phyloP scores from a whole-genome alignment of 2,797 vertebrate species.

The Eulemur rubriventer region DNA sequence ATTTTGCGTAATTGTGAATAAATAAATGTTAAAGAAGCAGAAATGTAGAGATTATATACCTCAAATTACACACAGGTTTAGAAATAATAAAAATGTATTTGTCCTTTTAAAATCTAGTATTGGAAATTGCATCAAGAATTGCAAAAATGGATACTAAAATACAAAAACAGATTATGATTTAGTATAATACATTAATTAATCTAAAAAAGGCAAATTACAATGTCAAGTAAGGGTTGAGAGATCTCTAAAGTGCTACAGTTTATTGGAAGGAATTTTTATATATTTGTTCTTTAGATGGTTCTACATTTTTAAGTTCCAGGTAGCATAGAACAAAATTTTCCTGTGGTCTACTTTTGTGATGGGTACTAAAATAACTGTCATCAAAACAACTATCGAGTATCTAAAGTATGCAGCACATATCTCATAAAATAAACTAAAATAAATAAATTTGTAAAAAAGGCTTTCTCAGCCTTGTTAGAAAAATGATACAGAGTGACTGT shows the following conservation, averaged over 20 bases:
- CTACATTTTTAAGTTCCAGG: neutral
- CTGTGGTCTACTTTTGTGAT: neutral
- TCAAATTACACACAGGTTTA: neutral
- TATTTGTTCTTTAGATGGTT: neutral
- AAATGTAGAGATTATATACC: neutral
- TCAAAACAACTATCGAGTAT: neutral
- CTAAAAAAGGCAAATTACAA: slow-evolving; percentile 31
- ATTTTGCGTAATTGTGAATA: slow-evolving; percentile 51
- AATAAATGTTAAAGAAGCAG: slow-evolving; percentile 15
- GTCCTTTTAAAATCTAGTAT: neutral
- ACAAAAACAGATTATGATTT: neutral
- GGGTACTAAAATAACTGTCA: neutral
- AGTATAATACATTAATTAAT: slow-evolving; percentile 8
- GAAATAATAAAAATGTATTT: slow-evolving; percentile 45
- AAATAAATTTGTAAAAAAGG: slow-evolving; percentile 11
- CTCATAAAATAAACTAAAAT: slow-evolving; percentile 38
- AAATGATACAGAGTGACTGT: slow-evolving; percentile 32
- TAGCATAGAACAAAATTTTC: neutral
- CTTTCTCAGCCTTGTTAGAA: slow-evolving; percentile 23
- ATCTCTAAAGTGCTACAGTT: neutral
- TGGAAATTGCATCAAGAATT: slow-evolving; percentile 3
- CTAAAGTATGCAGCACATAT: slow-evolving; percentile 5
- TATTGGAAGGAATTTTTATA: slow-evolving; percentile 4
- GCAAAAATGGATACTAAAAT: neutral
- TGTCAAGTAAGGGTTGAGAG: neutral